These are phyloP conservation scores for Procambarus virginalis DNA, from an alignment of 1,140 invertebrate genomes.

Conservation along the genomic window DNA sequence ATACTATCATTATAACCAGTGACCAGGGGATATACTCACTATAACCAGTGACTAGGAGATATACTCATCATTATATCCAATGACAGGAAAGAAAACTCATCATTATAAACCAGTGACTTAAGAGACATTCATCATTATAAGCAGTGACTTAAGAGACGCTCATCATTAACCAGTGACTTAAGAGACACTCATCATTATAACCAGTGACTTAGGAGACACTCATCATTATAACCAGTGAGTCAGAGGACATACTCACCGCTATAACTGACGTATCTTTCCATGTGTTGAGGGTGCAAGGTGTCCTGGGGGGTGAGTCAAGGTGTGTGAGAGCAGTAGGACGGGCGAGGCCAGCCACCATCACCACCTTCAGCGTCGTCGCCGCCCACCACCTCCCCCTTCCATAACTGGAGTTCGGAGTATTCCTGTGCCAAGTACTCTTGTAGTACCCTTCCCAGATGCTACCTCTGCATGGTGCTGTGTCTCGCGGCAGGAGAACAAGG, in stretches of 20 bases:
- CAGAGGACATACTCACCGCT: slow-evolving; percentile 15
- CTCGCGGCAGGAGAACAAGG: neutral
- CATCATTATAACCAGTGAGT: too few relatives aligned
- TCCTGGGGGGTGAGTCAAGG: slow-evolving; percentile 25
- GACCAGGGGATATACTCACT: too few relatives aligned
- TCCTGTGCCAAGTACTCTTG: neutral
- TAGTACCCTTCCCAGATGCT: neutral
- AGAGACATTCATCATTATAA: too few relatives aligned
- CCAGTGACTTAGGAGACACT: too few relatives aligned
- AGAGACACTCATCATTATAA: neutral
- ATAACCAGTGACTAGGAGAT: too few relatives aligned
- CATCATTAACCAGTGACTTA: neutral
- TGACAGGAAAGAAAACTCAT: too few relatives aligned
- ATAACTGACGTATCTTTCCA: slow-evolving; percentile 34
- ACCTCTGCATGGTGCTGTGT: slow-evolving; percentile 2
- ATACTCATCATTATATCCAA: too few relatives aligned
- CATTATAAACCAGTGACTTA: too few relatives aligned
- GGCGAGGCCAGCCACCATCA: neutral
- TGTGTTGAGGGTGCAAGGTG: neutral
- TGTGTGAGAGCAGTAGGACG: neutral
- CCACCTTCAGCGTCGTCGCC: neutral
- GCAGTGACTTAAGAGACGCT: too few relatives aligned
- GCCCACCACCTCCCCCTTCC: neutral
- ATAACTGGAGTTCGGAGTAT: neutral
- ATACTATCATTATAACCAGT: too few relatives aligned